phyloP scores from a whole-genome alignment of 2,797 vertebrate genomes.

The Neosilurus hyrtlii region DNA sequence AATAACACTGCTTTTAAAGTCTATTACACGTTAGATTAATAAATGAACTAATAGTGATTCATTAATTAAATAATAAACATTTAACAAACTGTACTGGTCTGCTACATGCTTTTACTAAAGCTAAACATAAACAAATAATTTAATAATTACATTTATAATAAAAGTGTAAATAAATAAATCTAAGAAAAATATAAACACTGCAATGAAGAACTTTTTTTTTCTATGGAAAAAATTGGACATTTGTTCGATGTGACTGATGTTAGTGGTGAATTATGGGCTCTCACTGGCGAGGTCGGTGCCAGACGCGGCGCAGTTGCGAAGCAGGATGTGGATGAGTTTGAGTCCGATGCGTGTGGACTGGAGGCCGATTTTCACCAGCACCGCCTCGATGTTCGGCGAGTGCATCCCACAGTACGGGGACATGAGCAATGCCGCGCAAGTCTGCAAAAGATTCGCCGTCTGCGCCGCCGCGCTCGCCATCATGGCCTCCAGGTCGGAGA shows the following conservation, averaged over 20 bases:
- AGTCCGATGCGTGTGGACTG: constrained; percentile 96
- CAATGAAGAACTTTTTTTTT: background rate
- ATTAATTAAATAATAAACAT: background rate
- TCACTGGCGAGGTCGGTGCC: constrained; percentile 94
- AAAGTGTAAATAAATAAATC: background rate
- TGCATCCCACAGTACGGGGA: constrained; percentile 99
- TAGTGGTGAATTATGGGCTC: constrained; percentile 12
- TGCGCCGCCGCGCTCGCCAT: constrained; percentile 98
- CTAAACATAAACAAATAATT: background rate
- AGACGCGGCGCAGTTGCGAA: constrained; percentile 94
- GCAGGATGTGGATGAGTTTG: constrained; percentile 94
- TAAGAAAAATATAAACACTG: background rate
- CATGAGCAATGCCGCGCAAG: constrained; percentile 95
- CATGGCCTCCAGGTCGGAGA: constrained; percentile 94
- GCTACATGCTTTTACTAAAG: background rate
- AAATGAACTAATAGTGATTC: background rate
- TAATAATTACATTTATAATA: background rate
- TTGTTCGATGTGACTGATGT: background rate
- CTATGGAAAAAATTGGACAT: background rate
- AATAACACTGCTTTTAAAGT: background rate
- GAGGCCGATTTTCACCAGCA: constrained; percentile 96
- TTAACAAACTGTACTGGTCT: background rate
- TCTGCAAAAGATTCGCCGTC: constrained; percentile 95
- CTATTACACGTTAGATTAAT: background rate
- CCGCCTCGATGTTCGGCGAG: constrained; percentile 97